Evolutionary conservation across 2,797 vertebrate species (phyloP).

Genomic region (Tympanoctomys barrerae): DNA sequence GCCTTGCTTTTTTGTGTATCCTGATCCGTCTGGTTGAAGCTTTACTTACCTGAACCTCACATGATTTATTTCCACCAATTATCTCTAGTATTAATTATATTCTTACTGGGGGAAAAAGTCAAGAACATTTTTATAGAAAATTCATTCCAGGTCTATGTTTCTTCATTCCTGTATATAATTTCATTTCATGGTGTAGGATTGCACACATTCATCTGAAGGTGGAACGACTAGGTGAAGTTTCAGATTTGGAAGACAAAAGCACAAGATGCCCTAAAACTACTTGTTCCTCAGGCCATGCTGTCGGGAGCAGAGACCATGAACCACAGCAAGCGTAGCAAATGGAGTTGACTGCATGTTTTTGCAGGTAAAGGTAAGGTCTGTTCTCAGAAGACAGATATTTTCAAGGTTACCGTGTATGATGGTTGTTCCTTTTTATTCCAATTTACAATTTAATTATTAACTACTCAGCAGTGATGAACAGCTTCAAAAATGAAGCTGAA

Average conservation of each 20-base stretch:
- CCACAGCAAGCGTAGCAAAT: not conserved
- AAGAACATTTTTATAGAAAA: not conserved
- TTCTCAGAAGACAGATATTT: not conserved
- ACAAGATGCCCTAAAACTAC: not conserved
- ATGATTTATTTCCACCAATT: not conserved
- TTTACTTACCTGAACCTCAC: not conserved
- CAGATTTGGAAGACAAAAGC: not conserved
- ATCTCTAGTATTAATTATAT: not conserved
- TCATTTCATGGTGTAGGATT: not conserved
- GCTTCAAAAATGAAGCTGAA: not conserved
- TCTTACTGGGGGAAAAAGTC: not conserved
- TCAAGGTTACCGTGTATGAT: not conserved
- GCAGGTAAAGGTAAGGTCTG: not conserved
- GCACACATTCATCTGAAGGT: not conserved
- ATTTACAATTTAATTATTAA: not conserved
- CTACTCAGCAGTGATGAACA: not conserved
- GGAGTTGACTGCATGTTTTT: not conserved
- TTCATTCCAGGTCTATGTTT: not conserved
- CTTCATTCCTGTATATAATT: not conserved
- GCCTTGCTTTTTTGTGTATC: not conserved
- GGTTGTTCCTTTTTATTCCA: not conserved
- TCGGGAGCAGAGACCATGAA: not conserved
- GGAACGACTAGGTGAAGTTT: not conserved
- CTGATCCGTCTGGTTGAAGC: not conserved
- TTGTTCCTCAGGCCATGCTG: rapidly evolving